Conservation (phyloP, 2,113 vertebrate genomes). For the Fregata magnificens region DNA sequence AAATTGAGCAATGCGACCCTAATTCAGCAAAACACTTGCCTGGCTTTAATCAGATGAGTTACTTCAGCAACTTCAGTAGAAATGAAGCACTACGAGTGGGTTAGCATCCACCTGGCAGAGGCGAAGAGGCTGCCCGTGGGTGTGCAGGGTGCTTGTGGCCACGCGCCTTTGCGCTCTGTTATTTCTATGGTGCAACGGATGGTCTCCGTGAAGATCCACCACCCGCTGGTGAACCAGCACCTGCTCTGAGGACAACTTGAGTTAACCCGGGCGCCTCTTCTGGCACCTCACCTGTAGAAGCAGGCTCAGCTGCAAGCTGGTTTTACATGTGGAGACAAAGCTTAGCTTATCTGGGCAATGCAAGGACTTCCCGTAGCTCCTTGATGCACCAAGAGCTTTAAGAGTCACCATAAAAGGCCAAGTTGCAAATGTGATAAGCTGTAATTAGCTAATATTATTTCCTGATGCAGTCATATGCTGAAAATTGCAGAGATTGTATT, state of each 20-base stretch:
- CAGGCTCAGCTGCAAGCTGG: background rate
- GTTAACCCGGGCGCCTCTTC: too few relatives aligned
- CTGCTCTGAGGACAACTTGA: background rate
- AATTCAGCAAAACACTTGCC: background rate
- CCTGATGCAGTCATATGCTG: too few relatives aligned
- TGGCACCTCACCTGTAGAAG: background rate
- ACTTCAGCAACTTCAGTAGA: accelerated
- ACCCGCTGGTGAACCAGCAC: too few relatives aligned
- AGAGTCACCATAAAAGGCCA: background rate
- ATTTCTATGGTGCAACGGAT: accelerated
- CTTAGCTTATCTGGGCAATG: background rate
- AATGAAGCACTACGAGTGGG: accelerated
- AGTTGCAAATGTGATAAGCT: background rate
- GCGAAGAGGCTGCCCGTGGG: background rate
- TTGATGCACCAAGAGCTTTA: background rate
- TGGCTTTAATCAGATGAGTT: background rate
- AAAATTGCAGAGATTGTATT: background rate
- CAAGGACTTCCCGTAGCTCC: background rate
- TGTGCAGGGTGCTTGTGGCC: accelerated
- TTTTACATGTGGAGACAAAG: background rate
- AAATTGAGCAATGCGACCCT: background rate
- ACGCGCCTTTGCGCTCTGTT: accelerated
- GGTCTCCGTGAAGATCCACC: background rate
- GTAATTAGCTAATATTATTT: background rate
- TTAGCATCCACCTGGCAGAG: background rate